Percentiles rank a stretch among this genome's conserved stretches.
Evolutionary conservation across 2,888 invertebrate species (phyloP).

Genomic region (Exocentrus adspersus): DNA sequence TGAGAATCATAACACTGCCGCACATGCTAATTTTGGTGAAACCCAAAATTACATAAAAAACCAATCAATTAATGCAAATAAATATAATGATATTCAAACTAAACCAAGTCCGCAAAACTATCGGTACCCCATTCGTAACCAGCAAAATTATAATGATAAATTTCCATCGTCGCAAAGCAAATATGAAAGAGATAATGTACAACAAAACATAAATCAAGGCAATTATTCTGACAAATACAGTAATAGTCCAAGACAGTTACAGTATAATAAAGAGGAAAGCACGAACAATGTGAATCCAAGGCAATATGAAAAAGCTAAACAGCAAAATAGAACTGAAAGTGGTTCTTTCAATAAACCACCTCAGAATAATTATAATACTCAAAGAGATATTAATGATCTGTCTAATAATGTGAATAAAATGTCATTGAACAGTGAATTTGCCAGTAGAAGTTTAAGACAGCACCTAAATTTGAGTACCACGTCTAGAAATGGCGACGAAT

Average conservation of each 20-base stretch:
- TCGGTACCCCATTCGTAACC: constrained; percentile 16
- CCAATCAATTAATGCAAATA: constrained; percentile 31
- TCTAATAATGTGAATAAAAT: constrained; percentile 51
- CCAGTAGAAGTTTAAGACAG: constrained; percentile 58
- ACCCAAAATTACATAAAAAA: constrained; percentile 28
- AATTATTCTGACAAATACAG: constrained; percentile 21
- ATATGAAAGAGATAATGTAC: constrained; percentile 19
- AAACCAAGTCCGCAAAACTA: constrained; percentile 19
- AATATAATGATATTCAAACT: constrained; percentile 28
- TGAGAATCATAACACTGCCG: constrained; percentile 33
- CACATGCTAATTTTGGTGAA: constrained; percentile 11
- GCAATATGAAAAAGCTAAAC: constrained; percentile 12
- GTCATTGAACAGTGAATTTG: constrained; percentile 59
- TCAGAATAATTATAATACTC: constrained; percentile 27
- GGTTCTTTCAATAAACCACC: neutral
- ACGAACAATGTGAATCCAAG: too few relatives aligned
- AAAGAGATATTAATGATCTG: constrained; percentile 38
- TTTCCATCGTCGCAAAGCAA: constrained; percentile 7
- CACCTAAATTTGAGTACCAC: constrained; percentile 56
- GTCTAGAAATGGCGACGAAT: constrained; percentile 28
- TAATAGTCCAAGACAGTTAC: too few relatives aligned
- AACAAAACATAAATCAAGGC: neutral
- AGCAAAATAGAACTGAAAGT: constrained; percentile 2
- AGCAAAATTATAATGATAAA: constrained; percentile 20
- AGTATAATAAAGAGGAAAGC: constrained; percentile 27